A percentile compares a stretch with the other conserved stretches of the same genome.
Evolutionary conservation across 2,113 vertebrate genomes (phyloP).

Genomic region (Diadophis punctatus): DNA sequence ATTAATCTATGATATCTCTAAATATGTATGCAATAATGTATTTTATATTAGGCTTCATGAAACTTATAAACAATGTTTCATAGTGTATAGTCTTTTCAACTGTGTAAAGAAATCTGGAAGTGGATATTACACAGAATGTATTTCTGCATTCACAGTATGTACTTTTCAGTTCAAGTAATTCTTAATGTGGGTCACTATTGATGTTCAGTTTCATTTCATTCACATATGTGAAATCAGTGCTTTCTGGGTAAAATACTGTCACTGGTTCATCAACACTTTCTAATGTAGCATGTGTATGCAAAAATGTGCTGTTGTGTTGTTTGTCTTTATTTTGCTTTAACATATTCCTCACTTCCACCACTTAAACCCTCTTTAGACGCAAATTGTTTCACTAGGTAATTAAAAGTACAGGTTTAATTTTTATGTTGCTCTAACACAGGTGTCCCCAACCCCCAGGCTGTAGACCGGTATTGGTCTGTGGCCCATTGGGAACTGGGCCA

Average conservation of each 20-base stretch:
- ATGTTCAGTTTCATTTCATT: not conserved
- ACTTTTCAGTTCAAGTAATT: constrained; percentile 36
- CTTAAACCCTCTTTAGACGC: not conserved
- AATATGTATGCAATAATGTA: not conserved
- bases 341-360: not conserved
- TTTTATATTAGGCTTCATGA: not conserved
- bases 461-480: not conserved
- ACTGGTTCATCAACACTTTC: not conserved
- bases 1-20: constrained; percentile 16
- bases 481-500: not conserved
- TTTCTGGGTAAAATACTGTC: not conserved
- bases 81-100: constrained; percentile 21
- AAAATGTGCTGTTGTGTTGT: not conserved
- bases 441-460: not conserved
- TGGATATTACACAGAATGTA: constrained; percentile 12
- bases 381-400: not conserved
- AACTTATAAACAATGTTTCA: constrained; percentile 5
- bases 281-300: not conserved
- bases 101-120: constrained; percentile 13
- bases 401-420: not conserved
- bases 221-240: not conserved
- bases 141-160: constrained; percentile 10
- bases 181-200: constrained; percentile 1
- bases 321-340: not conserved
- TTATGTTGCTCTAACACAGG: not conserved